Evolutionary conservation across 2,888 invertebrate species (phyloP).

Genomic region (Sphecodes monilicornis): DNA sequence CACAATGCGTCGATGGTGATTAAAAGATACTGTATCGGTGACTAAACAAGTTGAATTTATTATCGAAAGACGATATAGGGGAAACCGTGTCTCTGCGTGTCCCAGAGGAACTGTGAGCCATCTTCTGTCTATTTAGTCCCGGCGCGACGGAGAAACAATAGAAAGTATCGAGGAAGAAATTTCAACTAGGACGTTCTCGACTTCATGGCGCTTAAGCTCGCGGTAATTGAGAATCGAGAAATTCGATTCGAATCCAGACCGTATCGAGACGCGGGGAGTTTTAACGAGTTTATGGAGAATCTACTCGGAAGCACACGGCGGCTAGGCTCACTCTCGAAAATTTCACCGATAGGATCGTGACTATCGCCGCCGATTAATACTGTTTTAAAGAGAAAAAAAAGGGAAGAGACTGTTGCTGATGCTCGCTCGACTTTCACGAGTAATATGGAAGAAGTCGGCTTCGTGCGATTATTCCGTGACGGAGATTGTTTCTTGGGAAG

Average conservation of each 20-base stretch:
- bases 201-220: not conserved
- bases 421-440: conserved; percentile 15
- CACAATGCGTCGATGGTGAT: conserved; percentile 45
- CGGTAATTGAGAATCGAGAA: conserved; percentile 23
- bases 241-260: conserved; percentile 22
- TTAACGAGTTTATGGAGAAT: conserved; percentile 3
- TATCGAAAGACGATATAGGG: conserved; percentile 61
- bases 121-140: not conserved
- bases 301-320: not conserved
- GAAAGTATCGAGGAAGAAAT: conserved; percentile 13
- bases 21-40: conserved; percentile 69
- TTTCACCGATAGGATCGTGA: not conserved
- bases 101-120: not conserved
- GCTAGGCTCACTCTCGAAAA: not conserved
- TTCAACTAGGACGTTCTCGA: not conserved
- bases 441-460: not conserved
- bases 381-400: not conserved
- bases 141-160: not conserved
- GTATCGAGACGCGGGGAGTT: conserved; percentile 19
- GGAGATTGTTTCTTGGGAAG: conserved; percentile 8
- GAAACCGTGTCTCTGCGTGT: not conserved
- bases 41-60: conserved; percentile 69
- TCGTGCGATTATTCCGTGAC: conserved; percentile 8
- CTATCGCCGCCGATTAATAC: not conserved
- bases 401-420: conserved; percentile 3